phyloP scores from a whole-genome alignment of 2,888 invertebrate genomes.

The Drosophila prostipennis region DNA sequence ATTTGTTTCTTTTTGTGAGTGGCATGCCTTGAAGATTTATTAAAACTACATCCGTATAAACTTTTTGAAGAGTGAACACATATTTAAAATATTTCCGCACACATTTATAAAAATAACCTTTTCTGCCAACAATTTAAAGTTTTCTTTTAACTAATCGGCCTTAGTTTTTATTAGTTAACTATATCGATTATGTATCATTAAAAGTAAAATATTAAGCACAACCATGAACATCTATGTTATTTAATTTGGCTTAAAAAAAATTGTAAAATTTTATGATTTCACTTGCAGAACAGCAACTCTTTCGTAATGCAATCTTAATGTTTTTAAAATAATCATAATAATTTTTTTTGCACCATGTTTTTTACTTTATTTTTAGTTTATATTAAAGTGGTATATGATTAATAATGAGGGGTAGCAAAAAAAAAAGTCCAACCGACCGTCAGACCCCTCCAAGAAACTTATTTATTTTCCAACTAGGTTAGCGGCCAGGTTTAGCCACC shows the following conservation, averaged over 20 bases:
- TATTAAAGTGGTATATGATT: neutral
- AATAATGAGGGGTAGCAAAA: too few species aligned
- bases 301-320: neutral
- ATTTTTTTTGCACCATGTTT: neutral
- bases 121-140: neutral
- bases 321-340: neutral
- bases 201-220: neutral
- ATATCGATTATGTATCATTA: neutral
- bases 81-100: neutral
- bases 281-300: neutral
- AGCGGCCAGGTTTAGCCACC: too few species aligned
- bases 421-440: neutral
- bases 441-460: too few species aligned
- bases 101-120: neutral
- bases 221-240: neutral
- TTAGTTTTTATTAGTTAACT: neutral
- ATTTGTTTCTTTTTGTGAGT: neutral
- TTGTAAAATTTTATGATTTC: too few species aligned
- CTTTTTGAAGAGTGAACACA: neutral
- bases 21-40: neutral
- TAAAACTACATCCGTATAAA: neutral
- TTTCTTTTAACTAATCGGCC: neutral
- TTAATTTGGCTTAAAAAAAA: neutral
- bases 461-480: too few species aligned
- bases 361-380: neutral